phyloP scores from a whole-genome alignment of 2,888 invertebrate genomes.

The Taenaris catops region DNA sequence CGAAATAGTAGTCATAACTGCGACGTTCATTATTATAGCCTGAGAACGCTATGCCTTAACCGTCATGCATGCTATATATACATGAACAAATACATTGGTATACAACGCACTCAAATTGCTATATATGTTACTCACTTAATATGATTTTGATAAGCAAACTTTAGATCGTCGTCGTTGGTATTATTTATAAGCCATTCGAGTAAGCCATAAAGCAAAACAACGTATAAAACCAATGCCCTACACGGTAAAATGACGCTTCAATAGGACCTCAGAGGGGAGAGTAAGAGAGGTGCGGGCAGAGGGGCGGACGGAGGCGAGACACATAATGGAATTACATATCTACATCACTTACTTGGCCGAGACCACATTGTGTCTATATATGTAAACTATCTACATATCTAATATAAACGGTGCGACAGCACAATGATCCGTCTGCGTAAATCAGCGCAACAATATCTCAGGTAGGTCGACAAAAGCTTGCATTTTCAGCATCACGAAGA shows the following conservation, averaged over 20 bases:
- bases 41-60: conserved; percentile 21
- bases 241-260: conserved; percentile 65
- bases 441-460: conserved; percentile 45
- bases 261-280: conserved; percentile 52
- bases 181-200: conserved; percentile 56
- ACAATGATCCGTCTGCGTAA: conserved; percentile 30
- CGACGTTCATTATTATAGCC: conserved; percentile 26
- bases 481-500: conserved; percentile 42
- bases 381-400: conserved; percentile 37
- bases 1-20: conserved; percentile 42
- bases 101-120: conserved; percentile 11
- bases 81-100: no score
- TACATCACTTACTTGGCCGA: conserved; percentile 61
- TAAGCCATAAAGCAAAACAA: conserved; percentile 58
- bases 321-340: conserved; percentile 74
- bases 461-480: conserved; percentile 48
- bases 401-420: conserved; percentile 35
- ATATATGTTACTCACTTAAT: conserved; percentile 5
- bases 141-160: conserved; percentile 5
- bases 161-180: conserved; percentile 29
- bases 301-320: conserved; percentile 67
- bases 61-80: conserved; percentile 6
- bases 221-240: conserved; percentile 59
- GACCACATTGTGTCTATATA: conserved; percentile 48
- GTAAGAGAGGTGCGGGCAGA: conserved; percentile 39